A percentile compares a stretch with the other conserved stretches of the same genome.
phyloP scores from a whole-genome alignment of 2,113 vertebrate genomes.

The Hippocampus barbouri region DNA sequence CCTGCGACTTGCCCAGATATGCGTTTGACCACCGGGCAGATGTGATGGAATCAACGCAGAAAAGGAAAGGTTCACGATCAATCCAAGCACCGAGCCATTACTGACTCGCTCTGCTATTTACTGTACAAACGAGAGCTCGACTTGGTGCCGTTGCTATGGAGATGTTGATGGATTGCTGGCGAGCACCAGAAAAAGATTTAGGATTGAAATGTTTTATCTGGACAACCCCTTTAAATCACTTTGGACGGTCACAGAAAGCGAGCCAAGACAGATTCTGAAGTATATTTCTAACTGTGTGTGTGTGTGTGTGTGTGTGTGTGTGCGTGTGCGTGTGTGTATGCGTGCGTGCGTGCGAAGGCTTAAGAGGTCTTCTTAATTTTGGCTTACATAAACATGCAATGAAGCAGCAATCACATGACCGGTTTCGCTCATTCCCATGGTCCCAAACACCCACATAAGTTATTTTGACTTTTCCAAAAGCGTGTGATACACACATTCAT shows the following conservation, averaged over 20 bases:
- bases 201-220: constrained; percentile 17
- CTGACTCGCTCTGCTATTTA: constrained; percentile 33
- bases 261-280: not conserved
- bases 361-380: constrained; percentile 12
- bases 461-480: constrained; percentile 34
- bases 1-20: not conserved
- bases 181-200: constrained; percentile 27
- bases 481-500: constrained; percentile 23
- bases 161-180: constrained; percentile 48
- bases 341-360: constrained; percentile 13
- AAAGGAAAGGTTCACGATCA: constrained; percentile 20
- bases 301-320: constrained; percentile 1
- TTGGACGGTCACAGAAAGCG: not conserved
- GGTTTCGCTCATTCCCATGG: constrained; percentile 23
- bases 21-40: not conserved
- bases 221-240: constrained; percentile 9
- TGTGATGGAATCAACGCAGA: constrained; percentile 1
- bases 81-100: constrained; percentile 20
- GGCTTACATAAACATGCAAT: constrained; percentile 20
- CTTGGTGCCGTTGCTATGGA: constrained; percentile 54
- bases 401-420: constrained; percentile 11
- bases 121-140: constrained; percentile 38
- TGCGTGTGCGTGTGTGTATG: not conserved
- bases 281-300: not conserved
- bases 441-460: constrained; percentile 22